Conservation (phyloP, 2,113 vertebrate species). For the Abramis brama region DNA sequence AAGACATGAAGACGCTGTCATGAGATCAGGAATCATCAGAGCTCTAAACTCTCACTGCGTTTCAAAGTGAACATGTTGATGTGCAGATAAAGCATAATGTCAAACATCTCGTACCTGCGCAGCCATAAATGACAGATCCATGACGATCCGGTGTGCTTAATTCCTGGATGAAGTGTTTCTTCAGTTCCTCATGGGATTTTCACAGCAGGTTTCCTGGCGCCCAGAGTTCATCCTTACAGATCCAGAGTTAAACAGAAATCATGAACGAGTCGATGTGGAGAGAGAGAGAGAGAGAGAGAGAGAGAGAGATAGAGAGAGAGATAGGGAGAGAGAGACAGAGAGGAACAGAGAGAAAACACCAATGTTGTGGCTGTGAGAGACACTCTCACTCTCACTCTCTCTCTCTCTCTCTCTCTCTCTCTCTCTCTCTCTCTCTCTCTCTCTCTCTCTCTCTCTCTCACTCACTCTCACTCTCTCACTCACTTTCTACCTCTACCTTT, state of each 20-base stretch:
- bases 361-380: background rate
- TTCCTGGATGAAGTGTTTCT: conserved; percentile 46
- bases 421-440: conserved; percentile 17
- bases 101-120: conserved; percentile 82
- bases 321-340: too few relatives aligned
- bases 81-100: background rate
- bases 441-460: conserved; percentile 32
- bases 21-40: background rate
- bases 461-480: background rate
- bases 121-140: conserved; percentile 97
- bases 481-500: background rate
- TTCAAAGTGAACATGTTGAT: background rate
- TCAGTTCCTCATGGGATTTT: background rate
- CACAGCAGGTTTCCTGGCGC: background rate
- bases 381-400: background rate
- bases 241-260: conserved; percentile 25
- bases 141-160: conserved; percentile 71
- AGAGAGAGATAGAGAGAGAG: background rate
- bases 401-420: conserved; percentile 33
- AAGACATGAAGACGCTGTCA: background rate
- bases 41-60: background rate
- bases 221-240: conserved; percentile 25
- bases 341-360: background rate
- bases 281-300: too few relatives aligned
- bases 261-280: background rate